These are phyloP conservation scores for Drosophila anomelani DNA, from an alignment of 2,888 invertebrate species.

Conservation along the genomic window DNA sequence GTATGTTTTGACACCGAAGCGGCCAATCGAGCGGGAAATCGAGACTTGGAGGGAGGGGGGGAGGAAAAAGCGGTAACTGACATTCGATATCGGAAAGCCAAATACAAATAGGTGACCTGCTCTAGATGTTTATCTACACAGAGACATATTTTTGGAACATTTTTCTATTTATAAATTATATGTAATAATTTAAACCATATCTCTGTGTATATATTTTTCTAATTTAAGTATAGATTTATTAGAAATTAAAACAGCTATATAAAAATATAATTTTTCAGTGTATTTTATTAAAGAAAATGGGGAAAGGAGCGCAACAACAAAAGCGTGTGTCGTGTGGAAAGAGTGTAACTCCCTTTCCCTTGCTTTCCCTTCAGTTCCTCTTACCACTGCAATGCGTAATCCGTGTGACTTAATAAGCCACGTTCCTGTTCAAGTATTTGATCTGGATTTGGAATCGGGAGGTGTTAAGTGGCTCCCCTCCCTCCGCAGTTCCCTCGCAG, in stretches of 20 bases:
- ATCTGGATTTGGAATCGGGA: slow-evolving; percentile 41
- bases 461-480: slow-evolving; percentile 17
- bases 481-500: background rate
- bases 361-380: background rate
- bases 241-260: background rate
- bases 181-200: too few relatives aligned
- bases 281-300: background rate
- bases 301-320: slow-evolving; percentile 5
- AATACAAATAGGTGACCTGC: slow-evolving; percentile 43
- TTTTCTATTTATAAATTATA: too few relatives aligned
- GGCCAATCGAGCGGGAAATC: slow-evolving; percentile 31
- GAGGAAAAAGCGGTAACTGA: slow-evolving; percentile 16
- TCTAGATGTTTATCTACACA: slow-evolving; percentile 56
- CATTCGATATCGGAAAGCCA: slow-evolving; percentile 35
- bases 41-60: slow-evolving; percentile 6
- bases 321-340: slow-evolving; percentile 29
- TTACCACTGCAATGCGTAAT: slow-evolving; percentile 54
- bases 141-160: background rate
- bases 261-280: background rate
- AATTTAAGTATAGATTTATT: background rate
- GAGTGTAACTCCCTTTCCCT: background rate
- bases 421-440: slow-evolving; percentile 62
- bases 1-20: slow-evolving; percentile 44
- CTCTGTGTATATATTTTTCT: background rate
- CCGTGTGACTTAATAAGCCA: slow-evolving; percentile 78